These are phyloP conservation scores for Pantherophis vulpinus DNA, from an alignment of 2,797 vertebrate species.

Conservation along the genomic window DNA sequence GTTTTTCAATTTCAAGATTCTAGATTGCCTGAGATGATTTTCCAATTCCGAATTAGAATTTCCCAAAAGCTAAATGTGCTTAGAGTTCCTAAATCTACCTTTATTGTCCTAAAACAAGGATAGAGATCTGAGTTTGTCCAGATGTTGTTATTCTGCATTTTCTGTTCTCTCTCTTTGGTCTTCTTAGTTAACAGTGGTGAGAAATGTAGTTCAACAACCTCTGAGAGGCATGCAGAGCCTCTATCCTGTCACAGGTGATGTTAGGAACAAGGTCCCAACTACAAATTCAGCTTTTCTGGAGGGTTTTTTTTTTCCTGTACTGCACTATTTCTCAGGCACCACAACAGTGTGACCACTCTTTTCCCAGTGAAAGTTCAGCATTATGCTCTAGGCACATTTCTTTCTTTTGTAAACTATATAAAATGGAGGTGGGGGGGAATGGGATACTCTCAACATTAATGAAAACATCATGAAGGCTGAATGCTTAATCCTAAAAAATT, in stretches of 20 bases:
- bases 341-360: neutral
- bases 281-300: neutral
- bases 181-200: neutral
- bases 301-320: neutral
- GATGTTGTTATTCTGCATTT: neutral
- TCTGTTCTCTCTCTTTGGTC: neutral
- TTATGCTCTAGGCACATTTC: neutral
- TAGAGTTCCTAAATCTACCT: neutral
- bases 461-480: conserved; percentile 45
- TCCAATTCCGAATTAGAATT: neutral
- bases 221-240: neutral
- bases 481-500: conserved; percentile 45
- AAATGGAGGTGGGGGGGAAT: neutral
- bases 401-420: conserved; percentile 32
- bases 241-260: neutral
- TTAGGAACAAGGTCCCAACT: neutral
- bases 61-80: neutral
- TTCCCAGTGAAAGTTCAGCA: neutral
- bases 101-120: neutral
- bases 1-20: neutral
- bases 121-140: neutral
- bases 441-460: conserved; percentile 24
- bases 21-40: neutral
- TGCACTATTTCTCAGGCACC: neutral
- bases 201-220: neutral